phyloP scores from a whole-genome alignment of 1,140 invertebrate genomes.

The Limonius californicus region DNA sequence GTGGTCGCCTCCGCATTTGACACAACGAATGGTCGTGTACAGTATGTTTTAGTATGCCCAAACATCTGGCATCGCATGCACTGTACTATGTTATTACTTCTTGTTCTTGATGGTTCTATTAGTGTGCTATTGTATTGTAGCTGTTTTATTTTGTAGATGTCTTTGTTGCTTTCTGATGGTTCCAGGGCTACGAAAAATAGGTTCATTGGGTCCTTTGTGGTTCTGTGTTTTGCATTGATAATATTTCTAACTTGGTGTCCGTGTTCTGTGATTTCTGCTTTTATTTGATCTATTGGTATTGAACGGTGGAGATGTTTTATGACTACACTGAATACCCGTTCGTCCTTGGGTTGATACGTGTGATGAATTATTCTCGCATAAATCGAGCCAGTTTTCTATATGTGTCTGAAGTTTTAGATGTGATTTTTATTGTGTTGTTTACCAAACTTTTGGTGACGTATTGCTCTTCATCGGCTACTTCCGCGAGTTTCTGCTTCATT shows the following conservation, averaged over 20 bases:
- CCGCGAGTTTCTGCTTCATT: not conserved
- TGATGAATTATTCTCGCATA: not conserved
- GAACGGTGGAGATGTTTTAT: slow-evolving; percentile 33
- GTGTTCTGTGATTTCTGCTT: not conserved
- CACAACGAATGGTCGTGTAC: slow-evolving; percentile 31
- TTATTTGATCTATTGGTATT: slow-evolving; percentile 25
- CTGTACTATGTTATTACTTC: slow-evolving; percentile 41
- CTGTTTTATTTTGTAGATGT: slow-evolving; percentile 41
- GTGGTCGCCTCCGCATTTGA: slow-evolving; percentile 45
- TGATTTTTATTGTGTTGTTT: slow-evolving; percentile 17
- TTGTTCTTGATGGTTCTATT: slow-evolving; percentile 37
- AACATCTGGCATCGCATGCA: slow-evolving; percentile 44
- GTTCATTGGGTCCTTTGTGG: slow-evolving; percentile 36
- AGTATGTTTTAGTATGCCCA: slow-evolving; percentile 45
- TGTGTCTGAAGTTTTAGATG: not conserved
- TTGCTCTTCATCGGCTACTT: slow-evolving; percentile 8
- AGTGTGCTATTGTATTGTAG: slow-evolving; percentile 35
- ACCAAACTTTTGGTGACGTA: slow-evolving; percentile 9
- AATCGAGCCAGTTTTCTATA: slow-evolving; percentile 3
- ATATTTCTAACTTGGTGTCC: slow-evolving; percentile 30
- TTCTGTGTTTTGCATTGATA: slow-evolving; percentile 27
- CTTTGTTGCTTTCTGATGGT: slow-evolving; percentile 39
- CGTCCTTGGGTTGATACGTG: slow-evolving; percentile 19
- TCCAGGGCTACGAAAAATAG: slow-evolving; percentile 43
- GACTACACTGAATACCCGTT: slow-evolving; percentile 24